Evolutionary conservation across 2,888 invertebrate species (phyloP).

Genomic region (Plebejus argus): DNA sequence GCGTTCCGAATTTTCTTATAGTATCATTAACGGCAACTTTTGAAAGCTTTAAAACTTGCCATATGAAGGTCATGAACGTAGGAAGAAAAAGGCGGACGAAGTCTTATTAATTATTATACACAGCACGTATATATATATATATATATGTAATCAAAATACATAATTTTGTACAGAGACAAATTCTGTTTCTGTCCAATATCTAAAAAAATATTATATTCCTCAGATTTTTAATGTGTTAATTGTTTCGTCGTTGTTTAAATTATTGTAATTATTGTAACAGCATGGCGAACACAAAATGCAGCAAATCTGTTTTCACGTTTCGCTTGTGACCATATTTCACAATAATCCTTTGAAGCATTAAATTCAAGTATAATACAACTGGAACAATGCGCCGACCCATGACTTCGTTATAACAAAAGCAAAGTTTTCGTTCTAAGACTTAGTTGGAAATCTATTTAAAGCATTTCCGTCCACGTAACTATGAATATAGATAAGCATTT

Average conservation of each 20-base stretch:
- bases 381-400: slow-evolving; percentile 70
- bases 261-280: background rate
- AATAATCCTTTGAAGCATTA: slow-evolving; percentile 74
- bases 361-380: slow-evolving; percentile 74
- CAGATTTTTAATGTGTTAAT: background rate
- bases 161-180: no score
- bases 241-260: background rate
- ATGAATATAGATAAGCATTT: background rate
- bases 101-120: no score
- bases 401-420: slow-evolving; percentile 69
- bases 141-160: no score
- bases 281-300: slow-evolving; percentile 21
- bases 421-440: slow-evolving; percentile 72
- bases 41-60: no score
- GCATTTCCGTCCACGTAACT: background rate
- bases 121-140: no score
- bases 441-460: slow-evolving; percentile 51
- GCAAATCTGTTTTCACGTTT: slow-evolving; percentile 21
- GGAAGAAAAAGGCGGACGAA: no score
- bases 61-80: no score
- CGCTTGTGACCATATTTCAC: slow-evolving; percentile 42
- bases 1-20: background rate
- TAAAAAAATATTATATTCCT: no score
- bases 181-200: no score
- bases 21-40: background rate